Percentiles rank a stretch among this genome's conserved stretches.
Conservation (phyloP, 2,797 vertebrate genomes). For the Sus cebifrons region DNA sequence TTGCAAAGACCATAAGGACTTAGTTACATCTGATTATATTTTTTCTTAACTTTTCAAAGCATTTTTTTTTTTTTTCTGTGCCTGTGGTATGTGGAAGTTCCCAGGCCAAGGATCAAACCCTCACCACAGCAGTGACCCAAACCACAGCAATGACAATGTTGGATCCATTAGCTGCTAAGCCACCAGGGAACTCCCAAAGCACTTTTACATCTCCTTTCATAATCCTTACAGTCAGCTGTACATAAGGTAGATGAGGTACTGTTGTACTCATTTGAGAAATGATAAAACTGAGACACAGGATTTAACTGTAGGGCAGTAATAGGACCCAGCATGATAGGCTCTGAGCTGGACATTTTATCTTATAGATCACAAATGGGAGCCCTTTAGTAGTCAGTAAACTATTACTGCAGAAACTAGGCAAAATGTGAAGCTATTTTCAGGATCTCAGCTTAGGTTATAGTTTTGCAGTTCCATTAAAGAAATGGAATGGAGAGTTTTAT, state of each 20-base stretch:
- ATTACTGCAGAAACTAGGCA: conserved; percentile 31
- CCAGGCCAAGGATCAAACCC: no score
- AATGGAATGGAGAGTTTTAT: not conserved
- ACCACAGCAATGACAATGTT: no score
- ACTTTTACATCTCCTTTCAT: conserved; percentile 43
- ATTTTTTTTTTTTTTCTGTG: not conserved
- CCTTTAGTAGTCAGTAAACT: conserved; percentile 17
- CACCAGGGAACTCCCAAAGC: not conserved
- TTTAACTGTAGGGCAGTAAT: conserved; percentile 42
- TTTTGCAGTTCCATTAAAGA: conserved; percentile 43
- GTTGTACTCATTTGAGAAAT: conserved; percentile 17
- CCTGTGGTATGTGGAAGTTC: no score
- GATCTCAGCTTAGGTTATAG: conserved; percentile 7
- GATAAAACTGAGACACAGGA: conserved; percentile 31
- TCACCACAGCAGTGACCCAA: no score
- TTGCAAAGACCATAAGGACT: not conserved
- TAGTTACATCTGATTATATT: conserved; percentile 17
- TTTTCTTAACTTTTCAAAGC: conserved; percentile 58
- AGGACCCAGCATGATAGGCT: conserved; percentile 32
- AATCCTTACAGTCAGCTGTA: not conserved
- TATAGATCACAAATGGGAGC: conserved; percentile 30
- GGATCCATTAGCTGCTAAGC: no score
- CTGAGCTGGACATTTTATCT: not conserved
- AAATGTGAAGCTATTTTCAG: conserved; percentile 62
- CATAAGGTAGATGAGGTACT: not conserved